Base-by-base conservation (phyloP, 2,113 vertebrate species). In the Acrocephalus arundinaceus region DNA sequence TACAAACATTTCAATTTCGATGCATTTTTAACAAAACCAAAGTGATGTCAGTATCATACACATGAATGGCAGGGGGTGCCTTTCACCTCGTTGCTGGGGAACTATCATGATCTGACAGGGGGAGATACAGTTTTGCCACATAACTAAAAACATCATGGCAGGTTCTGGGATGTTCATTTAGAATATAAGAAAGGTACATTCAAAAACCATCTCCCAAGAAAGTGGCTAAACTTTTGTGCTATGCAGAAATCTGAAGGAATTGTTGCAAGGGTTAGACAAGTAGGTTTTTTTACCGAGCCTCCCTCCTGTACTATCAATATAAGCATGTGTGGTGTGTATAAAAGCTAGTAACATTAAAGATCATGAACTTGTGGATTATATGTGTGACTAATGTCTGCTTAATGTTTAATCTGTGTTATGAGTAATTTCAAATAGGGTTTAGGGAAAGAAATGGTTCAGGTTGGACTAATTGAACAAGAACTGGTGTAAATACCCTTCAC, bases 351-450 rank as follows among this genome's bases (percentile, higher is more conserved):
- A 83, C 41, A 27, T 58, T 21, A 54, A 67, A 92, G 66, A 83
- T 63, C 31, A 35, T 6, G 14, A 85, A 73, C 22, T 54, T 70
- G 16, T 0, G 2, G 55, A 68, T n/a, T 65, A 39, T 45, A n/a
- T 25, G 35, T 74, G 28, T 93, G 90, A 93, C 71, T 88, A 93
- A 89, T 46, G 23, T 30, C 39, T 90, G 92, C 55, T 95, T 97
- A 96, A 95, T 93, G 55, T 95, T 96, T 96, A 97, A 96, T 85
- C 88, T 73, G 43, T 77, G 51, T 49, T 66, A 83, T 51, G 63
- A 70, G 23, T 74, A 54, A 93, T 73, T 92, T 85, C 62, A 90
- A 75, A 54, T 27, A 83, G n/a, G 11, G 3, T 49, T 76, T 88
- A 87, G 59, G 58, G 49, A 93, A 91, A 82, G 3, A 68, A 73